A percentile compares a stretch with the other conserved stretches of the same genome.
Conservation (phyloP, 2,797 vertebrate species). For the Enteromius fasciolatus region DNA sequence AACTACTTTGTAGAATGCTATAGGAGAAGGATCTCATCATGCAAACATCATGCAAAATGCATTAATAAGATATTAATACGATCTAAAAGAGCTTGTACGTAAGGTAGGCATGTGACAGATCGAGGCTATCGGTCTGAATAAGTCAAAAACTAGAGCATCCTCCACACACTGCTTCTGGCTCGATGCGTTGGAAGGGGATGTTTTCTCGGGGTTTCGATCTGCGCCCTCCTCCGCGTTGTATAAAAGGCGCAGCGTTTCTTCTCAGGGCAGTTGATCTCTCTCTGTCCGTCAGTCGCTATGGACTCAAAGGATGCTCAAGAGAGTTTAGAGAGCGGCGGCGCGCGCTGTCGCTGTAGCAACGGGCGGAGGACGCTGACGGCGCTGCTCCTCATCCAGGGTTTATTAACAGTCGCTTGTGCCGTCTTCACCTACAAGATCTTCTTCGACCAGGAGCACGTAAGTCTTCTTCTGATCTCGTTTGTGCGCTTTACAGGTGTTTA, state of each 20-base stretch:
- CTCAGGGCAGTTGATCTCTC: neutral
- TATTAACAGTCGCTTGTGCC: slow-evolving; percentile 45
- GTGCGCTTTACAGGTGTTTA: too few relatives aligned
- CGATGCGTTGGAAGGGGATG: slow-evolving; percentile 49
- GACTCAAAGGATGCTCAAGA: slow-evolving; percentile 38
- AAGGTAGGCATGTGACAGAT: slow-evolving; percentile 3
- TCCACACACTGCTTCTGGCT: neutral
- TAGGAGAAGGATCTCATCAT: neutral
- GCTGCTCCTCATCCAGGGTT: slow-evolving; percentile 30
- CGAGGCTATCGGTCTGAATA: slow-evolving; percentile 20
- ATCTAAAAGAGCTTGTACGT: neutral
- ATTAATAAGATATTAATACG: neutral
- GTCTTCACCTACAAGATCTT: slow-evolving; percentile 12
- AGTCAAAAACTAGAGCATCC: slow-evolving; percentile 34
- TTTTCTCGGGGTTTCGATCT: slow-evolving; percentile 58
- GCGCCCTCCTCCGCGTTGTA: slow-evolving; percentile 48
- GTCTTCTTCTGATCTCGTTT: neutral
- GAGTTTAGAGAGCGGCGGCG: slow-evolving; percentile 5
- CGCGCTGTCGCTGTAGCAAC: slow-evolving; percentile 22
- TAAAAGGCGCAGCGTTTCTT: slow-evolving; percentile 7
- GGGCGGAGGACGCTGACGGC: slow-evolving; percentile 10
- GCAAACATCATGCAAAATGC: neutral
- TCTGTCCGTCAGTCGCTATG: slow-evolving; percentile 50
- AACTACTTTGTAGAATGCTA: neutral
- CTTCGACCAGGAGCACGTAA: neutral